Percentiles rank a stretch among this genome's conserved stretches.
These are phyloP conservation scores for Coryphaenoides rupestris DNA, from an alignment of 2,113 vertebrate species.

Conservation along the genomic window DNA sequence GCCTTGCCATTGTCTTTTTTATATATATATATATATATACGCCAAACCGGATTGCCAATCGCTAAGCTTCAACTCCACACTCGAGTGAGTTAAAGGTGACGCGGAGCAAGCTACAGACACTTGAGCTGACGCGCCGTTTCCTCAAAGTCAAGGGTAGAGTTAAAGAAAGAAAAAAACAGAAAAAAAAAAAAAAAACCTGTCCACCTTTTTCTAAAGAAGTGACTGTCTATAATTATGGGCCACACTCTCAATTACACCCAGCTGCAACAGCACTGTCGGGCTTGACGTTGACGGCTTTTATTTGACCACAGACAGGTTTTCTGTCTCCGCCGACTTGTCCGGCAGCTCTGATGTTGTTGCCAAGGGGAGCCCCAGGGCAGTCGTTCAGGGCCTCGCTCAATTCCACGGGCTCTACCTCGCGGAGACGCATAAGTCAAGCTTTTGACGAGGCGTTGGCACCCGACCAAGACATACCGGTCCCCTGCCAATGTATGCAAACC, in stretches of 20 bases:
- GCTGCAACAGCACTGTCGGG: constrained; percentile 74
- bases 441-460: constrained; percentile 57
- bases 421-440: constrained; percentile 62
- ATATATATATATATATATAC: background rate
- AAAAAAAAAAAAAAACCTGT: constrained; percentile 59
- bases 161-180: too few species aligned
- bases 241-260: constrained; percentile 76
- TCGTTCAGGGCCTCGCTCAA: constrained; percentile 60
- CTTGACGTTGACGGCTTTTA: constrained; percentile 76
- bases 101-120: constrained; percentile 4
- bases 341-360: constrained; percentile 66
- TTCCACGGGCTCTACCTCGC: constrained; percentile 65
- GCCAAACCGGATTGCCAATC: background rate
- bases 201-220: constrained; percentile 50
- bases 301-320: constrained; percentile 74
- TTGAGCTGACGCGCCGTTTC: constrained; percentile 3
- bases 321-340: constrained; percentile 78
- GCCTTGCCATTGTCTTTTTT: too few species aligned
- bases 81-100: constrained; percentile 4
- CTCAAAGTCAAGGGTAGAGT: constrained; percentile 13
- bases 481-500: constrained; percentile 70
- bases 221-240: constrained; percentile 73
- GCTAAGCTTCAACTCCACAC: background rate
- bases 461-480: constrained; percentile 60
- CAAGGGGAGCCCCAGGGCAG: constrained; percentile 66